Base-by-base conservation (phyloP, 2,888 invertebrate species). In the Caenorhabditis sp. region DNA sequence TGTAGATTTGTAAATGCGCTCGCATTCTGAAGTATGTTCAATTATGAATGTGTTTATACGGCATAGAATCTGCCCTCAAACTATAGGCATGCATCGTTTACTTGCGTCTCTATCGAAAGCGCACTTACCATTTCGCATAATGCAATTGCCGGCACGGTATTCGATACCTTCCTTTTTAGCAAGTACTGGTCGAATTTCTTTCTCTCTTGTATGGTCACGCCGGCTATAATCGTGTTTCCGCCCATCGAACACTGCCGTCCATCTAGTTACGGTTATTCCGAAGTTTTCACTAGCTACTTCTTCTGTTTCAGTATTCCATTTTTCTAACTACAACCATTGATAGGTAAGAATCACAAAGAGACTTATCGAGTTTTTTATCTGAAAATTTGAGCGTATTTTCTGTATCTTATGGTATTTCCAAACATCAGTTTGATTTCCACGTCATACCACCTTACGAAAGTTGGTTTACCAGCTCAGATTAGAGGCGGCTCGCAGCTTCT, bases 191-290 rank as follows among this genome's bases (percentile, higher is more conserved):
- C 35, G 32, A 58, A 32, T 26, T 69, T 40, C 13, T 47, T n/a
- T n/a, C n/a, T n/a, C n/a, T n/a, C 20, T 18, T 22, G 24, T 15
- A 37, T 67, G 60, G 51, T 70, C 61, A 70, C 53, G n/a, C n/a
- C 20, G 61, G 61, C 61, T 71, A 62, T 71, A 71, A 62, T 71
- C 71, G 44, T 44, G 70, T 71, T 71, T 71, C 71, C 62, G 71
- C 71, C 26, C 70, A 53, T 47, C 62, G 55, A 62, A 51, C 70
- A 61, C 22, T 65, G 20, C 61, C 51, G 0, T 67, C n/a, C 24
- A 22, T 37, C 26, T 24, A 53, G 53, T 40, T 53, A 69, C 69
- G 69, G 69, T 69, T 69, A 51, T 60, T 50, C 51, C 18, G 5
- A 15, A 2, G n/a, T n/a, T 26, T 24, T 11, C 53, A 40, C 40